These are phyloP conservation scores for Lycorma delicatula DNA, from an alignment of 1,140 invertebrate genomes.

Conservation along the genomic window DNA sequence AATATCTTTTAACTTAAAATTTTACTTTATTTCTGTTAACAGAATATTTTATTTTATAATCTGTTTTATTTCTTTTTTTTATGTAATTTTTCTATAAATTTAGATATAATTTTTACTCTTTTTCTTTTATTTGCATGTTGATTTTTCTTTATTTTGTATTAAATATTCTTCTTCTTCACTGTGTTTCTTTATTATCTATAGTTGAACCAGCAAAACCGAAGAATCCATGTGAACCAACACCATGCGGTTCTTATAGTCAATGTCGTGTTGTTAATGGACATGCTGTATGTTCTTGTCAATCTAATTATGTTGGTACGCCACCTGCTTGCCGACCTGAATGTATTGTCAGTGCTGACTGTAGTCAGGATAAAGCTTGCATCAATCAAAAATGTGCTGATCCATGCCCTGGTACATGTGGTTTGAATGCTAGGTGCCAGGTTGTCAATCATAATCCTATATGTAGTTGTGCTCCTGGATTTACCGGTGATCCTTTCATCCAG, in stretches of 20 bases:
- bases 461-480: conserved; percentile 56
- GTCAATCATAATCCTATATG: conserved; percentile 65
- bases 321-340: conserved; percentile 70
- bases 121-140: conserved; percentile 36
- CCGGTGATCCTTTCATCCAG: conserved; percentile 69
- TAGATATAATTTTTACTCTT: too few species aligned
- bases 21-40: conserved; percentile 45
- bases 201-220: conserved; percentile 32
- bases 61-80: conserved; percentile 49
- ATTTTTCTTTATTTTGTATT: neutral
- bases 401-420: conserved; percentile 58
- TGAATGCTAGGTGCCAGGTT: conserved; percentile 60
- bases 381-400: conserved; percentile 62
- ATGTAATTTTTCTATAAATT: conserved; percentile 37
- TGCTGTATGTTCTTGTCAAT: conserved; percentile 66
- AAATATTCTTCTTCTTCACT: conserved; percentile 5
- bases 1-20: too few species aligned
- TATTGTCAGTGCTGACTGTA: conserved; percentile 60
- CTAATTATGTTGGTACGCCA: conserved; percentile 58
- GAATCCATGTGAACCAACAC: conserved; percentile 61
- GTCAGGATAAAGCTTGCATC: conserved; percentile 54
- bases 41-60: conserved; percentile 26
- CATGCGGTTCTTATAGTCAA: conserved; percentile 64
- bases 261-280: conserved; percentile 51
- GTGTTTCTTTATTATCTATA: conserved; percentile 28